Evolutionary conservation across 1,140 invertebrate species (phyloP).

Genomic region (Drosophila kurseongensis): DNA sequence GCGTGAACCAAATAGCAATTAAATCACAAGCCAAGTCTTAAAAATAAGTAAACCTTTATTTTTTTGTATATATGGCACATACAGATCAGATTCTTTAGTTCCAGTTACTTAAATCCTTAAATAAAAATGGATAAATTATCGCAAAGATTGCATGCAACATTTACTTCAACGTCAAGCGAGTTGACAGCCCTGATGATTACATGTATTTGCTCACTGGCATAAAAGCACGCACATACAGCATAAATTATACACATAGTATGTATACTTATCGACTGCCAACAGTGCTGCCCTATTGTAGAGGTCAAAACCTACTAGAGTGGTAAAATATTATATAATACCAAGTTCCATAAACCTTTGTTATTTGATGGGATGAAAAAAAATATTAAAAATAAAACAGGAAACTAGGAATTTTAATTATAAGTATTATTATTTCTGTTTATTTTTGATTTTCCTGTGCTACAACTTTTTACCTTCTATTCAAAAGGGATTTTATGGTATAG

Average conservation of each 20-base stretch:
- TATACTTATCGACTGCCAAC: conserved; percentile 11
- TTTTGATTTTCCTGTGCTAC: too few species aligned
- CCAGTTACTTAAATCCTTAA: neutral
- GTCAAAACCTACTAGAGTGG: neutral
- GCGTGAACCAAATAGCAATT: neutral
- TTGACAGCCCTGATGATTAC: conserved; percentile 6
- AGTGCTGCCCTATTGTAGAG: neutral
- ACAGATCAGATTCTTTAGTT: neutral
- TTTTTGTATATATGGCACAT: too few species aligned
- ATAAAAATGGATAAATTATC: neutral
- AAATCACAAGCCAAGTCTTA: too few species aligned
- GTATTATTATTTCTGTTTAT: too few species aligned
- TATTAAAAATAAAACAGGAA: too few species aligned
- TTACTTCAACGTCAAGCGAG: neutral
- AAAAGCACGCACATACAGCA: conserved; percentile 34
- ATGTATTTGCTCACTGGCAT: neutral
- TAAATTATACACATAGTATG: conserved; percentile 42
- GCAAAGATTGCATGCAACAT: neutral
- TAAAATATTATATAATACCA: too few species aligned
- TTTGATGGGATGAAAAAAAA: too few species aligned
- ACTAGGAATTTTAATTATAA: too few species aligned
- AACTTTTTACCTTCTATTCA: too few species aligned
- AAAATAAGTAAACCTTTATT: too few species aligned
- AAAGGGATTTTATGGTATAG: too few species aligned
- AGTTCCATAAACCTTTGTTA: too few species aligned